Evolutionary conservation across 2,888 invertebrate genomes (phyloP).

Genomic region (Anoncus sp.): DNA sequence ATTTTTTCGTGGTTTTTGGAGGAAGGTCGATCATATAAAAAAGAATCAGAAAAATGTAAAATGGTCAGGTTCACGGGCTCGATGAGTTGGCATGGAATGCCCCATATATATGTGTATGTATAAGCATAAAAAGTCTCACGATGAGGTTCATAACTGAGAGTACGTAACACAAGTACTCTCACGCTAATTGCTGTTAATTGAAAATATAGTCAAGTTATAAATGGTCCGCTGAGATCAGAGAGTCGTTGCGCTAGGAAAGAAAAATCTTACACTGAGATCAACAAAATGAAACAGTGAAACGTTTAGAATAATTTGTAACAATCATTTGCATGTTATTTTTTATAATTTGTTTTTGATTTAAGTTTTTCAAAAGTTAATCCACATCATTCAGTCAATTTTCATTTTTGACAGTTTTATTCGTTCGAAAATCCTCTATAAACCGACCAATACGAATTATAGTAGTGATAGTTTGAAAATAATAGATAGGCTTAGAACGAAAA

Average conservation of each 20-base stretch:
- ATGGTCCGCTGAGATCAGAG: neutral
- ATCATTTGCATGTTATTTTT: neutral
- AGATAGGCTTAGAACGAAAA: too few relatives aligned
- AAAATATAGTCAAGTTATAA: neutral
- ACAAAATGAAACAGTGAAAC: neutral
- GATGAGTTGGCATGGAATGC: too few relatives aligned
- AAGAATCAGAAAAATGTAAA: too few relatives aligned
- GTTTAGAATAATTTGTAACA: slow-evolving; percentile 4
- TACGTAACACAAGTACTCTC: neutral
- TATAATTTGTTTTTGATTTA: neutral
- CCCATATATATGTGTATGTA: neutral
- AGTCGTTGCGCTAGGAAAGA: neutral
- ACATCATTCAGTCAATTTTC: too few relatives aligned
- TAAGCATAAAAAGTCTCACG: neutral
- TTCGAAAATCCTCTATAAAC: too few relatives aligned
- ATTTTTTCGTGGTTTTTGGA: too few relatives aligned
- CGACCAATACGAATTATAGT: too few relatives aligned
- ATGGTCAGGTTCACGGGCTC: too few relatives aligned
- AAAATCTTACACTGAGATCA: slow-evolving; percentile 2
- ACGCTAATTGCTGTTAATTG: neutral
- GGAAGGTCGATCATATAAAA: too few relatives aligned
- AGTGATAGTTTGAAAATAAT: too few relatives aligned
- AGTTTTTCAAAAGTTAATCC: too few relatives aligned
- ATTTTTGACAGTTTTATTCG: too few relatives aligned
- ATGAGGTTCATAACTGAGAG: neutral